These are phyloP conservation scores for Silvanus unidentatus DNA, from an alignment of 2,888 invertebrate species.

Conservation along the genomic window DNA sequence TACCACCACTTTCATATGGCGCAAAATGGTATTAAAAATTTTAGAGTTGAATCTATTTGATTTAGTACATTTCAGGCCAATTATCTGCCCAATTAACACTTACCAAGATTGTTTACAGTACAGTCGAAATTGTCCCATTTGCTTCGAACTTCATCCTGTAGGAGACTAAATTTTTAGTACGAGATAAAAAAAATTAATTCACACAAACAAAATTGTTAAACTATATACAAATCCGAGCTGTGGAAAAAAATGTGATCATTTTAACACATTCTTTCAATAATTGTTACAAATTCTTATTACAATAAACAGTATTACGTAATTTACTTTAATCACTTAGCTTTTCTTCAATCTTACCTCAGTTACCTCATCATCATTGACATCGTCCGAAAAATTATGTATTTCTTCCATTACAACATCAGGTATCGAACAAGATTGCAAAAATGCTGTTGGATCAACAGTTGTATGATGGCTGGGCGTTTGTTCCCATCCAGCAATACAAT, in stretches of 20 bases:
- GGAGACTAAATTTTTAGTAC: slow-evolving; percentile 38
- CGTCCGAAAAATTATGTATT: slow-evolving; percentile 34
- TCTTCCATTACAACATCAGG: slow-evolving; percentile 80
- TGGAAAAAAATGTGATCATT: slow-evolving; percentile 20
- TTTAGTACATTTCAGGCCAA: no score
- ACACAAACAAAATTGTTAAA: slow-evolving; percentile 11
- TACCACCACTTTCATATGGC: no score
- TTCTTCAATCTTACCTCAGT: slow-evolving; percentile 38
- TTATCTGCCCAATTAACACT: slow-evolving; percentile 42
- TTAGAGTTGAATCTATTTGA: no score
- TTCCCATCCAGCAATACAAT: slow-evolving; percentile 67
- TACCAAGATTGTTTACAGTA: slow-evolving; percentile 76
- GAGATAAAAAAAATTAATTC: slow-evolving; percentile 18
- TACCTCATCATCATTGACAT: slow-evolving; percentile 50
- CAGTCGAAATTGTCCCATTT: slow-evolving; percentile 88
- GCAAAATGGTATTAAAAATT: no score
- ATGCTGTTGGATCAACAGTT: slow-evolving; percentile 71
- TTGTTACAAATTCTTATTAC: no score
- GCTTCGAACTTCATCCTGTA: slow-evolving; percentile 51
- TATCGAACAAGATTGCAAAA: slow-evolving; percentile 79
- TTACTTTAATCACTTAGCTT: no score
- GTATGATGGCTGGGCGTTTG: slow-evolving; percentile 76
- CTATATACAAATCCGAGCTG: slow-evolving; percentile 22
- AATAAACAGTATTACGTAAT: no score
- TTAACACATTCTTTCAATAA: not conserved